These are phyloP conservation scores for Rhamphomyia laevipes DNA, from an alignment of 2,888 invertebrate genomes.

Conservation along the genomic window DNA sequence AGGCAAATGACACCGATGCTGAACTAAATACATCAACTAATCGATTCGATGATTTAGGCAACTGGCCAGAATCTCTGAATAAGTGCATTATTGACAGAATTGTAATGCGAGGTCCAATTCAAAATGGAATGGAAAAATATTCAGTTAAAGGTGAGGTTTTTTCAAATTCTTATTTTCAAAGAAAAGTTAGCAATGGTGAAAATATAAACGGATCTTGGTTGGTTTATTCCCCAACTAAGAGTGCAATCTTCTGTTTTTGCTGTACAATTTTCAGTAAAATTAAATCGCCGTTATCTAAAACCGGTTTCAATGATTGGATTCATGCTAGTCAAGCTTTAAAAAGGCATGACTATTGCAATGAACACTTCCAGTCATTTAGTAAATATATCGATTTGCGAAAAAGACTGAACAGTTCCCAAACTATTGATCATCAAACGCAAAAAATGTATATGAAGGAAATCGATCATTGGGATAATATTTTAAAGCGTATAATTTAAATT, in stretches of 20 bases:
- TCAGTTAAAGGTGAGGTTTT: not conserved
- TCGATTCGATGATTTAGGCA: not conserved
- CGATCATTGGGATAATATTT: slow-evolving; percentile 3
- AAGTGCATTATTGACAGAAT: not conserved
- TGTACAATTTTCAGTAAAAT: not conserved
- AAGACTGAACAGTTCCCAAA: not conserved
- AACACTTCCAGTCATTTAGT: not conserved
- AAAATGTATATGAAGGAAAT: slow-evolving; percentile 2
- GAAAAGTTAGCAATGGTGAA: slow-evolving; percentile 1
- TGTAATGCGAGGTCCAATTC: not conserved
- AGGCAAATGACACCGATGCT: too few relatives aligned
- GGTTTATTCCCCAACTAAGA: not conserved
- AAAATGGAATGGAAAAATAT: not conserved
- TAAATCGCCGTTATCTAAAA: slow-evolving; percentile 1
- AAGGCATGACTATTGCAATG: not conserved
- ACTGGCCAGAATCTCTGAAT: not conserved
- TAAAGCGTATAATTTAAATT: slow-evolving; percentile 1
- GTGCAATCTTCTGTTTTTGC: slow-evolving; percentile 2
- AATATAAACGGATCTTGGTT: not conserved
- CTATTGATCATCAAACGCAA: slow-evolving; percentile 2
- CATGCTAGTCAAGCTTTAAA: not conserved
- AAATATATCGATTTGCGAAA: not conserved
- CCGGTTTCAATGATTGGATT: slow-evolving; percentile 1
- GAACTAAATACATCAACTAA: not conserved
- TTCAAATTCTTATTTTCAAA: not conserved